A percentile compares a stretch with the other conserved stretches of the same genome.
phyloP scores from a whole-genome alignment of 2,888 invertebrate species.

The Gastrophysa polygoni region DNA sequence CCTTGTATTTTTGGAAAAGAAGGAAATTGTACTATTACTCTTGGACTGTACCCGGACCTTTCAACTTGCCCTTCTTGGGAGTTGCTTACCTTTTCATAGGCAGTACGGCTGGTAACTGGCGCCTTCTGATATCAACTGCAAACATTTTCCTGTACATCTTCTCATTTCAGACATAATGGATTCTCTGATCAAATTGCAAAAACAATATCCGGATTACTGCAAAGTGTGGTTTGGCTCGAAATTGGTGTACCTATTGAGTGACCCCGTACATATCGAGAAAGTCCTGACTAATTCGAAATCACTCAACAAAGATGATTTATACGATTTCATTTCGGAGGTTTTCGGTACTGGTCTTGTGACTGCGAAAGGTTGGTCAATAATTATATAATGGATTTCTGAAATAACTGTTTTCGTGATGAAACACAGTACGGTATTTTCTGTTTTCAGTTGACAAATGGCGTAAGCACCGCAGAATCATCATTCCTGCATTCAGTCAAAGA shows the following conservation, averaged over 20 bases:
- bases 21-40: conserved; percentile 61
- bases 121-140: too few relatives aligned
- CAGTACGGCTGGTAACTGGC: not conserved
- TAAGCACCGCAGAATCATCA: conserved; percentile 63
- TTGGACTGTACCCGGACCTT: conserved; percentile 51
- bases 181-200: conserved; percentile 2
- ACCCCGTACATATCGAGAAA: conserved; percentile 23
- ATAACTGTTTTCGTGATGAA: too few relatives aligned
- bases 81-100: not conserved
- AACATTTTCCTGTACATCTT: too few relatives aligned
- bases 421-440: too few relatives aligned
- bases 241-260: not conserved
- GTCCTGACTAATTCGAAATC: conserved; percentile 17
- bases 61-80: conserved; percentile 24
- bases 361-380: conserved; percentile 13
- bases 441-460: conserved; percentile 65
- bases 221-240: conserved; percentile 18
- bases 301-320: conserved; percentile 19
- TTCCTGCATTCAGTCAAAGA: conserved; percentile 70
- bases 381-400: too few relatives aligned
- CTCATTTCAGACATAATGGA: conserved; percentile 21
- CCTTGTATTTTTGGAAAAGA: conserved; percentile 52
- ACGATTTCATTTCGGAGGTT: conserved; percentile 4
- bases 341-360: conserved; percentile 19
- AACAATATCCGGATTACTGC: conserved; percentile 12